Evolutionary conservation across 2,888 invertebrate genomes (phyloP), one percentile per base, ranked within the genome.

Genomic region (Chloroclystis v-ata): DNA sequence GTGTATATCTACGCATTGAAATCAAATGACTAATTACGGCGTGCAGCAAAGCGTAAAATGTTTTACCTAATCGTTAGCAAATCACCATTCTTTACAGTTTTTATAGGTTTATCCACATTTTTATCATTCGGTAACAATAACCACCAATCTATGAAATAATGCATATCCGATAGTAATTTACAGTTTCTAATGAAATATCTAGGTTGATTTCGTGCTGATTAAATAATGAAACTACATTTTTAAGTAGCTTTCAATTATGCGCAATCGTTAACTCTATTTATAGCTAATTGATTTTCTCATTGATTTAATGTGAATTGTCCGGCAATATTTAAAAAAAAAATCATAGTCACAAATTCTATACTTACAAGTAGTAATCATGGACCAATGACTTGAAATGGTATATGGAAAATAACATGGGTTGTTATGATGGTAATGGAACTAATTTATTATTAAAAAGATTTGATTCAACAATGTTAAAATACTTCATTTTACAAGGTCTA

Each of bases 1-100:
- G n/a, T n/a, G n/a, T n/a, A n/a, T n/a, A n/a, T n/a, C n/a, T 71
- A 72, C 69, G 73, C 73, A 73, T 76, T 60, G 71, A 76, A 76
- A 75, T 76, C 73, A 75, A 72, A 72, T 69, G 63, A 52, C 63
- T 69, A 69, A 78, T 80, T 78, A 77, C 61, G 56, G 64, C 61
- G 64, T 43, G 65, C 73, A 66, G 67, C 75, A 76, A 72, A 67
- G 77, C 82, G 77, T 76, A 66, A 61, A 63, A 62, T 61, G 55
- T 64, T 35, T 51, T 51, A 13, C 44, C 28, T 40, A 46, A 51
- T 38, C 44, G 52, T 56, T 48, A 49, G 30, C 38, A 41, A 49
- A 47, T 39, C 29, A n/a, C n/a, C n/a, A 50, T 49, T 53, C 6
- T 46, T 48, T 49, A 40, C 53, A 40, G 25, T 43, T 51, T 50